These are phyloP conservation scores for Oxystoma pomonae DNA, from an alignment of 2,888 invertebrate species.

Conservation along the genomic window DNA sequence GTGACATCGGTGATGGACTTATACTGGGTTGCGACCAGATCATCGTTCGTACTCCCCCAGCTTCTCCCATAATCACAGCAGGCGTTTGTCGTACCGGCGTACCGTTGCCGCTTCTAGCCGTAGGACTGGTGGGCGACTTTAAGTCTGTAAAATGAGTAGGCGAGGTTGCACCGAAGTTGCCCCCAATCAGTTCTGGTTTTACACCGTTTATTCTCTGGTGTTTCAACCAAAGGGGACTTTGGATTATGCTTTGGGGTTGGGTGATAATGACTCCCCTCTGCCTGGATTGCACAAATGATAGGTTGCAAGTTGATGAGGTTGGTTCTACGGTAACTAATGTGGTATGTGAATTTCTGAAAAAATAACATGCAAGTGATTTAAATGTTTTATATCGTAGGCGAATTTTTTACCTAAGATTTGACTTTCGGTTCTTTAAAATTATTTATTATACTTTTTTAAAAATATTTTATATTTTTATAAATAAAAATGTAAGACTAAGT, in stretches of 20 bases:
- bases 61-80: conserved; percentile 90
- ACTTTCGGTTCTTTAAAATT: too few relatives aligned
- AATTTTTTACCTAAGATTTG: too few relatives aligned
- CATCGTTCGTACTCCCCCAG: conserved; percentile 78
- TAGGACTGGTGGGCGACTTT: conserved; percentile 38
- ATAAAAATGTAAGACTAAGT: too few relatives aligned
- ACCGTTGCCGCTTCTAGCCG: conserved; percentile 20
- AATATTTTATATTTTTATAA: too few relatives aligned
- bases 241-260: conserved; percentile 37
- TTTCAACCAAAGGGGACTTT: conserved; percentile 45
- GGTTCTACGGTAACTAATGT: conserved; percentile 31
- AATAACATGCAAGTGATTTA: too few relatives aligned
- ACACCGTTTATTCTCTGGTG: conserved; percentile 65
- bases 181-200: conserved; percentile 78
- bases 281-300: conserved; percentile 18
- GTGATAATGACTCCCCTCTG: conserved; percentile 41
- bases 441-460: too few relatives aligned
- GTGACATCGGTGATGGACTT: conserved; percentile 32
- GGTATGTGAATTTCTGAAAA: background rate
- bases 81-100: conserved; percentile 63
- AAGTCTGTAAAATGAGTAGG: conserved; percentile 29
- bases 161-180: conserved; percentile 42
- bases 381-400: too few relatives aligned
- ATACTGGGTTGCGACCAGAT: conserved; percentile 61
- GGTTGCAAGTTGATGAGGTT: conserved; percentile 23